A percentile compares a stretch with the other conserved stretches of the same genome.
Evolutionary conservation across 2,797 vertebrate species (phyloP).

Genomic region (Crocidura indochinensis): DNA sequence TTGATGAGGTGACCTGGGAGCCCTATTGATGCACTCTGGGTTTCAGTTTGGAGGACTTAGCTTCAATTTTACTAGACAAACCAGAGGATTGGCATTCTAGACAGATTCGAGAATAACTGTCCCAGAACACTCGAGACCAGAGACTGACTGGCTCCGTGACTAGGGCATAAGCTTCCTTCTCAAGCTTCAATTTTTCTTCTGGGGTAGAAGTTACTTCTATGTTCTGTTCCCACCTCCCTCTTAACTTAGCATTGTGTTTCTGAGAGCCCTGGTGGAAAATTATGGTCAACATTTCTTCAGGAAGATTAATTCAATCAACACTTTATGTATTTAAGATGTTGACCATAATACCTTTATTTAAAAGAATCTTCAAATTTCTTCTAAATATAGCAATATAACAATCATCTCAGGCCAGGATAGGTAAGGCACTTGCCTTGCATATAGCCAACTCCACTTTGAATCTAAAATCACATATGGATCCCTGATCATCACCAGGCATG

Average conservation of each 20-base stretch:
- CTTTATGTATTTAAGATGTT: background rate
- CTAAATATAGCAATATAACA: background rate
- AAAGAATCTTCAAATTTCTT: constrained; percentile 8
- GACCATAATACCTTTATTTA: constrained; percentile 25
- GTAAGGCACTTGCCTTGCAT: no score
- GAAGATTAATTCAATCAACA: no score
- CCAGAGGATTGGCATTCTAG: background rate
- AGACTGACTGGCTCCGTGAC: background rate
- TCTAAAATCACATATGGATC: no score
- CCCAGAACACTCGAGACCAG: constrained; percentile 5
- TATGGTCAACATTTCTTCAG: constrained; percentile 33
- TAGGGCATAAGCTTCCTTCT: background rate
- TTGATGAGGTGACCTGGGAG: background rate
- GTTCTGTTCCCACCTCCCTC: background rate
- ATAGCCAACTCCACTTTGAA: no score
- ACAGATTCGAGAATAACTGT: constrained; percentile 16
- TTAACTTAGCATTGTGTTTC: background rate
- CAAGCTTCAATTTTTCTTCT: background rate
- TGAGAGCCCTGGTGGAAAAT: background rate
- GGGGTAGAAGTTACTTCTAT: background rate
- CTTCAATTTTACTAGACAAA: constrained; percentile 14
- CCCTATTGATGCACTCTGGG: constrained; percentile 2
- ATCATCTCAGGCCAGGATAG: background rate
- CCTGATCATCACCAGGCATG: no score
- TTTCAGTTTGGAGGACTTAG: constrained; percentile 31